Evolutionary conservation across 2,888 invertebrate species (phyloP).

Genomic region (Andricus quercusramuli): DNA sequence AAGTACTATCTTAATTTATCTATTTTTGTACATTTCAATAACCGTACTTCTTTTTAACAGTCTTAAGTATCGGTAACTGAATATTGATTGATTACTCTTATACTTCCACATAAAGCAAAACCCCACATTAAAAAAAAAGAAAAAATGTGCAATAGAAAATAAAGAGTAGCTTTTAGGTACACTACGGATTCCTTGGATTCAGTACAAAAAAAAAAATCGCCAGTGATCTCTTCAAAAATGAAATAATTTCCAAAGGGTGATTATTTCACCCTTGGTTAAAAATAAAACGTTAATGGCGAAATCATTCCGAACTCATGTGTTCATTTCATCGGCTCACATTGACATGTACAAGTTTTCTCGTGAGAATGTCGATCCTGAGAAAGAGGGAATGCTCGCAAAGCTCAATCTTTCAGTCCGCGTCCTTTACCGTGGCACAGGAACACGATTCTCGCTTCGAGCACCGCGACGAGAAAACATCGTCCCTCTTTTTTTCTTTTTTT

Average conservation of each 20-base stretch:
- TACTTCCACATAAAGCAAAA: not conserved
- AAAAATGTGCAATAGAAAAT: conserved; percentile 4
- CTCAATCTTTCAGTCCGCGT: conserved; percentile 48
- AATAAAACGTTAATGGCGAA: conserved; percentile 19
- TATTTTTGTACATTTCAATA: conserved; percentile 35
- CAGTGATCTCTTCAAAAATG: conserved; percentile 7
- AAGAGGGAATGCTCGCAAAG: conserved; percentile 36
- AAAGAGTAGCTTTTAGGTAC: not conserved
- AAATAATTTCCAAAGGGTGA: not conserved
- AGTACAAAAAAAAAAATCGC: conserved; percentile 19
- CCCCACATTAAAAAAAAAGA: not conserved
- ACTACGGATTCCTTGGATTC: conserved; percentile 28
- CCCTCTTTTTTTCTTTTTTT: conserved; percentile 53
- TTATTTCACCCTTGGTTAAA: not conserved
- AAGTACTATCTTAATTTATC: conserved; percentile 25
- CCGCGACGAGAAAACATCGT: conserved; percentile 61
- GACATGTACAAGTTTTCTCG: conserved; percentile 7
- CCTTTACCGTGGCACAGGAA: conserved; percentile 73
- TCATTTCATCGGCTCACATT: conserved; percentile 30
- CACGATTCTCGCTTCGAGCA: conserved; percentile 58
- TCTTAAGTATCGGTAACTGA: conserved; percentile 41
- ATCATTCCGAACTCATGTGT: not conserved
- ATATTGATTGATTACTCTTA: conserved; percentile 14
- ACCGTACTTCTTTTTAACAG: conserved; percentile 39
- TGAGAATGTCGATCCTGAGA: conserved; percentile 33